Conservation (phyloP, 53 echinoderm and acorn worm genomes). For the Astropecten irregularis region DNA sequence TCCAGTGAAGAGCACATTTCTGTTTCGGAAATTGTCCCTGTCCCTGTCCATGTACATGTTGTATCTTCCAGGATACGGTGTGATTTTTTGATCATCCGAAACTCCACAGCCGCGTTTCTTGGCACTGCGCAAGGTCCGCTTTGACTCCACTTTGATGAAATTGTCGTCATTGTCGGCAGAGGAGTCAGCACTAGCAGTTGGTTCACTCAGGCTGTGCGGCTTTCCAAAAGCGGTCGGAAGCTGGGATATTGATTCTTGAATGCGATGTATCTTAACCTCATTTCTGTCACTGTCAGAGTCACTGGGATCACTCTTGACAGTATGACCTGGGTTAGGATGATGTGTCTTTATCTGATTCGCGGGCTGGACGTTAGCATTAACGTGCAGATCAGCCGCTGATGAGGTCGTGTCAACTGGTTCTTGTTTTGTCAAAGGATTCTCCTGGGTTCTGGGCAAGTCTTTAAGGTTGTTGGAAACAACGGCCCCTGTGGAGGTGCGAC, state of each 20-base stretch:
- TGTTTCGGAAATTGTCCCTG: background rate
- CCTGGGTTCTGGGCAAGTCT: too few relatives aligned
- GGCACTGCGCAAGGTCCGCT: constrained; percentile 2
- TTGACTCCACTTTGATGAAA: constrained; percentile 41
- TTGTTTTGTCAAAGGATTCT: background rate
- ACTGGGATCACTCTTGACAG: constrained; percentile 13
- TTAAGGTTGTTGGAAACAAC: background rate
- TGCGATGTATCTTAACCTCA: background rate
- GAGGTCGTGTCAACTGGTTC: background rate
- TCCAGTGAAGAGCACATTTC: background rate
- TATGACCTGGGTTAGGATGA: background rate
- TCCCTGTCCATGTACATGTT: constrained; percentile 22
- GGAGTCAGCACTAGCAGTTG: constrained; percentile 14
- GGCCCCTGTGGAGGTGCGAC: background rate
- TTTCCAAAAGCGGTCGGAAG: background rate
- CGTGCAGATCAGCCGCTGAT: background rate
- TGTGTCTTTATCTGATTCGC: too few relatives aligned
- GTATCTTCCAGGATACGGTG: background rate
- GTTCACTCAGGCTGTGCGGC: constrained; percentile 28
- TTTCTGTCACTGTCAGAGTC: constrained; percentile 45
- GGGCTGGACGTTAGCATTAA: background rate
- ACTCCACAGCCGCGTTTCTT: constrained; percentile 13
- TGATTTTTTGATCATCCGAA: constrained; percentile 13
- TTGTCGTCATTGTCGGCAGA: constrained; percentile 37
- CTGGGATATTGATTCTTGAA: background rate